Conservation (phyloP, 2,113 vertebrate genomes). For the Pelvicachromis taeniatus region DNA sequence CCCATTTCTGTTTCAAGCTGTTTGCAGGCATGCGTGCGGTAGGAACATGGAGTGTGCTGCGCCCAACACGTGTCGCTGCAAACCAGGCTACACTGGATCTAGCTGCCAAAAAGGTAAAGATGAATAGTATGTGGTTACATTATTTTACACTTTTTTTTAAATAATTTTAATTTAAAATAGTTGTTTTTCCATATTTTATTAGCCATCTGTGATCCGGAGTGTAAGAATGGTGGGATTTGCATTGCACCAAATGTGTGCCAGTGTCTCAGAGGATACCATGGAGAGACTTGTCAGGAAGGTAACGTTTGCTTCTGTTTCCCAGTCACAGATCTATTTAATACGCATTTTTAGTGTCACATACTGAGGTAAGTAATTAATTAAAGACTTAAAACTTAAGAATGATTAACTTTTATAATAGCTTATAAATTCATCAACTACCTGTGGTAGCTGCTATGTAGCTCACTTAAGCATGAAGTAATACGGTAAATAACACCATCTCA, state of each 20-base stretch:
- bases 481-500: not conserved
- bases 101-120: slow-evolving; percentile 62
- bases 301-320: not conserved
- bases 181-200: not conserved
- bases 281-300: slow-evolving; percentile 65
- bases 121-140: not conserved
- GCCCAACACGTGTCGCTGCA: slow-evolving; percentile 72
- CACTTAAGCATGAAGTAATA: not conserved
- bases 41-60: slow-evolving; percentile 72
- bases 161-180: not conserved
- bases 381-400: not conserved
- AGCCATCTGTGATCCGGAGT: slow-evolving; percentile 56
- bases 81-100: slow-evolving; percentile 57
- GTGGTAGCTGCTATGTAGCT: not conserved
- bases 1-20: slow-evolving; percentile 43
- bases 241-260: slow-evolving; percentile 54
- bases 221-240: slow-evolving; percentile 45
- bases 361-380: not conserved
- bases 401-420: not conserved
- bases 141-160: not conserved
- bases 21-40: slow-evolving; percentile 68
- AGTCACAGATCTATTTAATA: not conserved
- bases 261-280: slow-evolving; percentile 61
- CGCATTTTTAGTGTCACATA: not conserved
- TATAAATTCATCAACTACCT: not conserved